Evolutionary conservation across 2,888 invertebrate species (phyloP).

Genomic region (Lottia scabra): DNA sequence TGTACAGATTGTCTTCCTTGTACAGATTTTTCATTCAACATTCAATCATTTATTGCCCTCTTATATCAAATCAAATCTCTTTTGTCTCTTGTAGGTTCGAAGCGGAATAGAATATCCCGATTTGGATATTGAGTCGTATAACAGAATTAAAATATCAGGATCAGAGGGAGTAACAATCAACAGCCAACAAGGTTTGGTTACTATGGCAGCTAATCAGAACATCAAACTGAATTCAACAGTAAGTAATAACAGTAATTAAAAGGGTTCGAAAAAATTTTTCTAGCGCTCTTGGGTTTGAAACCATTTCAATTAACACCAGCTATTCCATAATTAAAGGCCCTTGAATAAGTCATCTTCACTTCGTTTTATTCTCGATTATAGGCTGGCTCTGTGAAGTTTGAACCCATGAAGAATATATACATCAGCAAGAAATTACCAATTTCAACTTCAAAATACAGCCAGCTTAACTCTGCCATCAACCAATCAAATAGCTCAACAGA

Average conservation of each 20-base stretch:
- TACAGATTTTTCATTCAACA: too few relatives aligned
- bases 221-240: slow-evolving; percentile 22
- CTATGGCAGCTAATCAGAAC: slow-evolving; percentile 7
- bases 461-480: slow-evolving; percentile 9
- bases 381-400: slow-evolving; percentile 28
- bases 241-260: background rate
- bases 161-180: slow-evolving; percentile 34
- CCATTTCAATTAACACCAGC: background rate
- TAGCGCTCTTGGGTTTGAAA: background rate
- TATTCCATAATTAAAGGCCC: background rate
- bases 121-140: slow-evolving; percentile 39
- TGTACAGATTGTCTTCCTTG: too few relatives aligned
- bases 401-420: slow-evolving; percentile 25
- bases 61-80: too few relatives aligned
- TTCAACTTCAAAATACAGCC: background rate
- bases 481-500: background rate
- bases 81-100: slow-evolving; percentile 23
- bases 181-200: slow-evolving; percentile 19
- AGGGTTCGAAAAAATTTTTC: too few relatives aligned
- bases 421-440: slow-evolving; percentile 28
- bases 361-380: slow-evolving; percentile 12
- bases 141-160: slow-evolving; percentile 32
- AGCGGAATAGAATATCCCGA: slow-evolving; percentile 24
- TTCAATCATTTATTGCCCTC: too few relatives aligned
- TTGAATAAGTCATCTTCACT: background rate